These are phyloP conservation scores for Egretta garzetta DNA, from an alignment of 2,113 vertebrate species.

Conservation along the genomic window DNA sequence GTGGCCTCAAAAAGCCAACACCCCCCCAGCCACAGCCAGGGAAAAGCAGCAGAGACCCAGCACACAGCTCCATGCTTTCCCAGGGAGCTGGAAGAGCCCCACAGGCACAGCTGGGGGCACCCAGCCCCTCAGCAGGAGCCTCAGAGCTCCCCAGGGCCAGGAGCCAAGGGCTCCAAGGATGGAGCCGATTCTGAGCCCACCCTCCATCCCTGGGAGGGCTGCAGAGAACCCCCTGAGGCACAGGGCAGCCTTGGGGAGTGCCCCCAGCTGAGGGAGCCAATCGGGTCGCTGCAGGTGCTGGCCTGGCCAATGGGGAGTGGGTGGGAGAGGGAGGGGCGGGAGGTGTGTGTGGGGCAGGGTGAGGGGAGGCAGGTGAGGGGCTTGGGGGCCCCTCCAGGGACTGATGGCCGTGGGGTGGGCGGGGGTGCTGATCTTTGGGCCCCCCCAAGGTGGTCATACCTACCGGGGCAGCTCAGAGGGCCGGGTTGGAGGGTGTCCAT, in stretches of 20 bases:
- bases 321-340: fast-evolving
- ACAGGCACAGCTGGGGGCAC: fast-evolving
- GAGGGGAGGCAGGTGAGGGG: background rate
- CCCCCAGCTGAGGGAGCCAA: background rate
- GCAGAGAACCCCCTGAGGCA: fast-evolving
- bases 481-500: fast-evolving
- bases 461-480: fast-evolving
- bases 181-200: fast-evolving
- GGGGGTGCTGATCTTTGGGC: background rate
- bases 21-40: no score
- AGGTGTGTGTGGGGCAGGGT: background rate
- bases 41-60: background rate
- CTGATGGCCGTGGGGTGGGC: fast-evolving
- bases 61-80: background rate
- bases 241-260: no score
- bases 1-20: background rate
- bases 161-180: background rate
- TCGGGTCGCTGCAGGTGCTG: fast-evolving
- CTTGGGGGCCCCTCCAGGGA: background rate
- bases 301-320: background rate
- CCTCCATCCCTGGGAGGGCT: background rate
- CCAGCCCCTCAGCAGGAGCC: background rate
- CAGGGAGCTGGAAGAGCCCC: background rate
- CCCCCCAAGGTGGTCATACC: fast-evolving
- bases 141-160: background rate